A percentile compares a stretch with the other conserved stretches of the same genome.
phyloP scores from a whole-genome alignment of 2,888 invertebrate genomes.

The Lasius platythorax region DNA sequence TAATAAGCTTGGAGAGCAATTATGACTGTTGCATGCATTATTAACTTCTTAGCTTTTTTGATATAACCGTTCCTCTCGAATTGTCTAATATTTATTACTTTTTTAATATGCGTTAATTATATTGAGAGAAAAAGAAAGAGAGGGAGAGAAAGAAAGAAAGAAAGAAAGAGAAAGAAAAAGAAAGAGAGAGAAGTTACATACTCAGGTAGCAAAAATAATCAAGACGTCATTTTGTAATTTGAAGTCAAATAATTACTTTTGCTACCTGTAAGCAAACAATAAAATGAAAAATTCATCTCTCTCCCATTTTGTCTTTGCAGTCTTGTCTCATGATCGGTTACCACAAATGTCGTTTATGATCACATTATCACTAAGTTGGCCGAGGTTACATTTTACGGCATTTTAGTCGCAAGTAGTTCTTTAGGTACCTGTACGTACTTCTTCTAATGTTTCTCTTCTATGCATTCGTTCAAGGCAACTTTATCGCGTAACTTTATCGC shows the following conservation, averaged over 20 bases:
- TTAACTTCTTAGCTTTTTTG: conserved; percentile 30
- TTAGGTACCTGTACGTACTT: conserved; percentile 73
- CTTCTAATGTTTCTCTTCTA: conserved; percentile 76
- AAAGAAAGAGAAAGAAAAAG: too few relatives aligned
- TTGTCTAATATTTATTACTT: conserved; percentile 38
- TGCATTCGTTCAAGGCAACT: conserved; percentile 76
- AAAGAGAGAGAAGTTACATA: too few relatives aligned
- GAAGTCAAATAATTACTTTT: neutral
- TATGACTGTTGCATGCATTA: conserved; percentile 8
- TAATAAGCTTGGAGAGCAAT: neutral
- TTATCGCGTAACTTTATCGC: conserved; percentile 65
- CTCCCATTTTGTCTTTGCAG: conserved; percentile 45
- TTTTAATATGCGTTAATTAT: conserved; percentile 22
- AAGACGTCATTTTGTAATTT: too few relatives aligned
- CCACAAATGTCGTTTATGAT: conserved; percentile 80
- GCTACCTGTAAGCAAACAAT: conserved; percentile 17
- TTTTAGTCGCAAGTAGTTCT: conserved; percentile 82
- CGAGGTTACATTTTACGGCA: conserved; percentile 84
- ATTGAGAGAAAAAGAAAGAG: neutral
- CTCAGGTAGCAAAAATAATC: too few relatives aligned
- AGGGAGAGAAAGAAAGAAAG: neutral
- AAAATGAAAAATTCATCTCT: conserved; percentile 17
- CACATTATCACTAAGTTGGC: conserved; percentile 82
- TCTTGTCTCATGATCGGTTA: conserved; percentile 59
- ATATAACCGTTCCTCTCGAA: neutral